Evolutionary conservation across 2,113 vertebrate genomes (phyloP).

Genomic region (Platichthys flesus): DNA sequence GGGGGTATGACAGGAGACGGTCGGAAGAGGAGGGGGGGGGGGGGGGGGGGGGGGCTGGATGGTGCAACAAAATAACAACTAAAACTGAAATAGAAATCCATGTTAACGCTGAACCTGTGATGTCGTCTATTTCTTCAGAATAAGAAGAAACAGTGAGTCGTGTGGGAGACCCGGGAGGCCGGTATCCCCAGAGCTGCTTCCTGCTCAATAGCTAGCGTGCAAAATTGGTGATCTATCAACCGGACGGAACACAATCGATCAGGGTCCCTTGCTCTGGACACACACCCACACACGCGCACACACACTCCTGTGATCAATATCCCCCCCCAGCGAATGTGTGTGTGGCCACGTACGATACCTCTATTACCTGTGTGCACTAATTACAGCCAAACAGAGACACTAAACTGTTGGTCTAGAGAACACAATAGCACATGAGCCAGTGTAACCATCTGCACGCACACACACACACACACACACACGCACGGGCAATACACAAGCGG

Average conservation of each 20-base stretch:
- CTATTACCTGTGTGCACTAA: slow-evolving; percentile 63
- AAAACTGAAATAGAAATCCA: slow-evolving; percentile 13
- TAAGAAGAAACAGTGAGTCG: slow-evolving; percentile 1
- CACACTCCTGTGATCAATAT: slow-evolving; percentile 62
- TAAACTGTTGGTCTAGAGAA: slow-evolving; percentile 47
- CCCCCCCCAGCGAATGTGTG: slow-evolving; percentile 25
- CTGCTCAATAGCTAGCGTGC: slow-evolving; percentile 66
- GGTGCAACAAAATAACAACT: slow-evolving; percentile 21
- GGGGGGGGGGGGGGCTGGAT: background rate
- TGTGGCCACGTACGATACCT: slow-evolving; percentile 42
- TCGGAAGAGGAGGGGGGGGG: background rate
- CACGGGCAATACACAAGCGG: background rate
- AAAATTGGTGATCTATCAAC: slow-evolving; percentile 77
- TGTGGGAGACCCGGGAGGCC: slow-evolving; percentile 40
- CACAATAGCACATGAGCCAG: slow-evolving; percentile 15
- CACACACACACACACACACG: slow-evolving; percentile 1
- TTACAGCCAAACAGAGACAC: slow-evolving; percentile 49
- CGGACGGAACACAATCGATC: slow-evolving; percentile 77
- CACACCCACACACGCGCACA: background rate
- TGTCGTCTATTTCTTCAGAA: background rate
- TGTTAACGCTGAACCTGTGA: slow-evolving; percentile 20
- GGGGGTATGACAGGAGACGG: slow-evolving; percentile 38
- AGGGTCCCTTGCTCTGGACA: slow-evolving; percentile 61
- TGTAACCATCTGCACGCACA: background rate
- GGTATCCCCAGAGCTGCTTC: slow-evolving; percentile 59